These are phyloP conservation scores for Lottia scabra DNA, from an alignment of 2,888 invertebrate species.

Conservation along the genomic window DNA sequence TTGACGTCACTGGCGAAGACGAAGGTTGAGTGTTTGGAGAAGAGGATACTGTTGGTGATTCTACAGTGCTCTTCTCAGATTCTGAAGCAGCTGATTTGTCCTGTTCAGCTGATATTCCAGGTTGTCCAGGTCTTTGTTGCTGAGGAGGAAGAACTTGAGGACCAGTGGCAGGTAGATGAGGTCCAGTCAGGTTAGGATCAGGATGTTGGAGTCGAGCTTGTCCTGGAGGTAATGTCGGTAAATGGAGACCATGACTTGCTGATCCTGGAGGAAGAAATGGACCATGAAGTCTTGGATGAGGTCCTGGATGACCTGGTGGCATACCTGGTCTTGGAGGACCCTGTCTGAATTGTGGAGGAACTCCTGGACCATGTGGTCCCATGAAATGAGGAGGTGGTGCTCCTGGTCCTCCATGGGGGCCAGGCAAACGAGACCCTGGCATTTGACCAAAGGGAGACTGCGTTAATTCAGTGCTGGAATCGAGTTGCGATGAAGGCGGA, in stretches of 20 bases:
- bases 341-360: neutral
- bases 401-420: too few species aligned
- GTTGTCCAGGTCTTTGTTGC: slow-evolving; percentile 20
- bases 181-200: slow-evolving; percentile 4
- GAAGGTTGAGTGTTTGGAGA: slow-evolving; percentile 2
- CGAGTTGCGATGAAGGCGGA: slow-evolving; percentile 2
- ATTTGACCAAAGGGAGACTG: too few species aligned
- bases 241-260: slow-evolving; percentile 1
- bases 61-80: slow-evolving; percentile 13
- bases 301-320: slow-evolving; percentile 16
- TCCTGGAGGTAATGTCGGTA: neutral
- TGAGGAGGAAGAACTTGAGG: slow-evolving; percentile 21
- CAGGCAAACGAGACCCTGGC: too few species aligned
- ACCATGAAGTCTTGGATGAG: neutral
- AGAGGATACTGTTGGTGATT: slow-evolving; percentile 2
- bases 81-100: neutral
- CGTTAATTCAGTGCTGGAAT: too few species aligned
- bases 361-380: slow-evolving; percentile 1
- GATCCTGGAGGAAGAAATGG: neutral
- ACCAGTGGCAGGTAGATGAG: slow-evolving; percentile 12
- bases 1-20: slow-evolving; percentile 4
- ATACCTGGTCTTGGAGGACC: neutral
- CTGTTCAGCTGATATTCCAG: slow-evolving; percentile 23
- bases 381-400: neutral
- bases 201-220: slow-evolving; percentile 6